Conservation (phyloP, 2,113 vertebrate species). For the Lamprotornis superbus region DNA sequence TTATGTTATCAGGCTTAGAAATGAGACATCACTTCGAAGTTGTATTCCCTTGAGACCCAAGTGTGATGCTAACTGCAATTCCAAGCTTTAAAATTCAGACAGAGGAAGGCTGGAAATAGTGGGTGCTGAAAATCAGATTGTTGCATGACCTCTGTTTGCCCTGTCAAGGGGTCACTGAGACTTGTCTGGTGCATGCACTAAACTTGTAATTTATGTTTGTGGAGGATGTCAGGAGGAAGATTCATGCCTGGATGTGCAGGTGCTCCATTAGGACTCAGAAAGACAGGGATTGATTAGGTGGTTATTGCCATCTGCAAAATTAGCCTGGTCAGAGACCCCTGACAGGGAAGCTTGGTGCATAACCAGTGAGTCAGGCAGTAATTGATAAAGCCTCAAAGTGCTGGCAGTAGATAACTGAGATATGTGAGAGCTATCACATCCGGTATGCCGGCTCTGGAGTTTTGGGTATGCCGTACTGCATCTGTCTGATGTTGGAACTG, state of each 20-base stretch:
- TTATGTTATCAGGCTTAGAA: background rate
- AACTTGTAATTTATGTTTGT: conserved; percentile 57
- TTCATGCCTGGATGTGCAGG: conserved; percentile 60
- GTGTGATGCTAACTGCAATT: background rate
- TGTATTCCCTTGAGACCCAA: background rate
- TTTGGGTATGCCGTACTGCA: background rate
- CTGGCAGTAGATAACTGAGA: background rate
- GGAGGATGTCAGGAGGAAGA: conserved; percentile 52
- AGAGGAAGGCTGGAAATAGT: background rate
- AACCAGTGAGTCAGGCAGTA: background rate
- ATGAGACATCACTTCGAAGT: background rate
- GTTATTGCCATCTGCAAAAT: conserved; percentile 58
- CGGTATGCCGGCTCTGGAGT: background rate
- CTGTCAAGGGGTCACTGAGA: conserved; percentile 36
- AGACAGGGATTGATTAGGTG: conserved; percentile 54
- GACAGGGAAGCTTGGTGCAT: background rate
- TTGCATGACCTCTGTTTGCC: conserved; percentile 56
- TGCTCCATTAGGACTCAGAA: conserved; percentile 47
- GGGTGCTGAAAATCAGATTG: conserved; percentile 42
- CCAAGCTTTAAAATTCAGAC: conserved; percentile 11
- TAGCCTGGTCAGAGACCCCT: conserved; percentile 33
- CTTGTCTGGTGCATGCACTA: conserved; percentile 37
- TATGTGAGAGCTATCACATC: background rate
- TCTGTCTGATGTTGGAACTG: background rate
- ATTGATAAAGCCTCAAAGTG: background rate